phyloP scores from a whole-genome alignment of 1,140 invertebrate genomes.

The Trichonephila inaurata region DNA sequence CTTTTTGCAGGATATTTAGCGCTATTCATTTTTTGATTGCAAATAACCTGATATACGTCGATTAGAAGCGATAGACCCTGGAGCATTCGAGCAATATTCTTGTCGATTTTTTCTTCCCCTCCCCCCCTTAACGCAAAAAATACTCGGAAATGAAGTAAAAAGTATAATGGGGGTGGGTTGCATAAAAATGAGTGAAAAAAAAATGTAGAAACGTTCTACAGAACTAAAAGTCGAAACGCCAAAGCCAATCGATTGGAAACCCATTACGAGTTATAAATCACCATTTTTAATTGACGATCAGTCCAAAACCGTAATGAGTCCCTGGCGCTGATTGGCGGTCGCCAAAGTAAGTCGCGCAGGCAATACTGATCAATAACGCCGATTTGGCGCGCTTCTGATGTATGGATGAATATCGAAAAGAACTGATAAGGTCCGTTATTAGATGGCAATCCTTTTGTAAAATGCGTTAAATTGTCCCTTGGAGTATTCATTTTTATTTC shows the following conservation, averaged over 20 bases:
- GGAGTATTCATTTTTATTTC: constrained; percentile 30
- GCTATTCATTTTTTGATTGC: not conserved
- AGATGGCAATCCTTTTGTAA: constrained; percentile 51
- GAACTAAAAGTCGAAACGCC: not conserved
- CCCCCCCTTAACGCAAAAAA: not conserved
- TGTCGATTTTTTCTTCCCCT: constrained; percentile 15
- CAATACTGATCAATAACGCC: constrained; percentile 50
- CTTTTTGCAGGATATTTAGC: not conserved
- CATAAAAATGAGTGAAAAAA: constrained; percentile 41
- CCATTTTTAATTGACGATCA: constrained; percentile 73
- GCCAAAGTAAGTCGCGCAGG: constrained; percentile 64
- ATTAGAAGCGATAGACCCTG: constrained; percentile 27
- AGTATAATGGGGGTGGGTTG: not conserved
- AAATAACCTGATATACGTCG: constrained; percentile 54
- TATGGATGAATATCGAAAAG: constrained; percentile 44
- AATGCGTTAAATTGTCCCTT: constrained; percentile 47
- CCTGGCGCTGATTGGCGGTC: constrained; percentile 69
- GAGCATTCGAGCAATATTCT: constrained; percentile 3
- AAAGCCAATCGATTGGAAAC: constrained; percentile 68
- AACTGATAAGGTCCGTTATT: constrained; percentile 57
- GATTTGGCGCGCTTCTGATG: constrained; percentile 61
- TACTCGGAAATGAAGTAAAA: not conserved
- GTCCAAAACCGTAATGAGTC: constrained; percentile 69
- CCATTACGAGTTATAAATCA: constrained; percentile 72
- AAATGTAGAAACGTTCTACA: constrained; percentile 12